These are phyloP conservation scores for Spodoptera frugiperda DNA, from an alignment of 1,140 invertebrate species.

Conservation along the genomic window DNA sequence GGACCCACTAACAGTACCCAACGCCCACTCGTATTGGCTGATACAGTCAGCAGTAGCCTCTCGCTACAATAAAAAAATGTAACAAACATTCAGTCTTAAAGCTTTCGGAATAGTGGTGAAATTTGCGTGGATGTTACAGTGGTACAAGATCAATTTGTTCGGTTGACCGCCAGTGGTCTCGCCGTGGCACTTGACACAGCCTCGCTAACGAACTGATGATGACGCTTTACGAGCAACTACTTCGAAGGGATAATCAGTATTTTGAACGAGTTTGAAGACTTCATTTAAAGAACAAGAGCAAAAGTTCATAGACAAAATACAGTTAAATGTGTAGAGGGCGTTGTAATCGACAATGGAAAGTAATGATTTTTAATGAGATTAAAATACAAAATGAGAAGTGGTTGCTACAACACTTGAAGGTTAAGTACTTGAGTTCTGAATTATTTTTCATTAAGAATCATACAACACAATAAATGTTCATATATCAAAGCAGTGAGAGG, in stretches of 20 bases:
- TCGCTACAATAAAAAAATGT: background rate
- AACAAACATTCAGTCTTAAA: background rate
- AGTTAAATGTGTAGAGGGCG: background rate
- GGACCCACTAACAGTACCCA: conserved; percentile 43
- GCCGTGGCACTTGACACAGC: conserved; percentile 54
- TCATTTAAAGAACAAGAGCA: background rate
- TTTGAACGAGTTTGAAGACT: background rate
- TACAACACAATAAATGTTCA: background rate
- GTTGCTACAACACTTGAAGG: no score
- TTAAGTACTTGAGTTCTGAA: no score
- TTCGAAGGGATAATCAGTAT: conserved; percentile 48
- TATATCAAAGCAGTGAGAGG: conserved; percentile 4
- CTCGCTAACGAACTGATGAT: conserved; percentile 56
- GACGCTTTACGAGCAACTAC: conserved; percentile 46
- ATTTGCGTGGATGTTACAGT: background rate
- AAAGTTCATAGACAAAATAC: background rate
- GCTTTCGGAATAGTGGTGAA: background rate
- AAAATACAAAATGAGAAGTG: no score
- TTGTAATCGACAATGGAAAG: no score
- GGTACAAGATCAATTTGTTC: conserved; percentile 10
- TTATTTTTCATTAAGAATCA: no score
- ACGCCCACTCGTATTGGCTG: conserved; percentile 38
- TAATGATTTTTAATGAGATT: no score
- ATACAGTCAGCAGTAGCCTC: conserved; percentile 1
- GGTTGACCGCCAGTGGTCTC: conserved; percentile 21